Base-by-base conservation (phyloP, 2,888 invertebrate species). In the Koerneria pararmatus region DNA sequence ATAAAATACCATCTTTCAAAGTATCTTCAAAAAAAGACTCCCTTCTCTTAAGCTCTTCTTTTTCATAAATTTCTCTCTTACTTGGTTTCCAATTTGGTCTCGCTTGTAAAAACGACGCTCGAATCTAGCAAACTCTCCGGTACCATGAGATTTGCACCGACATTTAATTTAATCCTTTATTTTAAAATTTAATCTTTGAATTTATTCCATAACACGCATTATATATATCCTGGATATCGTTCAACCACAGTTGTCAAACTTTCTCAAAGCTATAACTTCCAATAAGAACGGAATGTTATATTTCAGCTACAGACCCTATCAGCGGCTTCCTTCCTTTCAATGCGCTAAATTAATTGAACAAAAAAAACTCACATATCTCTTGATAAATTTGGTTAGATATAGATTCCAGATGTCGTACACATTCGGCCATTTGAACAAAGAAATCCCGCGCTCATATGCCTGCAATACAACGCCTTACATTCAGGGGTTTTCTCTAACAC, bases 341-440 rank as follows among this genome's bases (percentile, higher is more conserved):
- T n/a, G n/a, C n/a, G n/a, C 37, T n/a, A 58, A 49, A 8, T 63
- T 56, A 70, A 24, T 61, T 31, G 11, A 66, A 46, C 57, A 59
- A 60, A 5, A 24, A 22, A 35, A 65, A 84, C 85, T 84, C 80
- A 85, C 93, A 86, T 98, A 99, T 73, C 98, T 88, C 76, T 90
- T 90, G 67, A 97, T 88, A 86, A 99, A 99, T 85, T 98, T 98
- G 2, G 91, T 92, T 57, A 99, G 87, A 86, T 99, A 99, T 0
- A 94, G 93, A 84, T 95, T 95, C 98, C 98, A 99, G 78, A 99
- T 93, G 82, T 98, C 98, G 85, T 90, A 97, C 0, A 98, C 97
- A 87, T 95, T 94, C 0, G 98, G 98, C 98, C 98, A 99, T 84
- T 91, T 94, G 85, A 98, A 98, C 65, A 98, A 86, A 0, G 95